Base-by-base conservation (phyloP, 2,888 invertebrate genomes). In the Taphrorychus bicolor region DNA sequence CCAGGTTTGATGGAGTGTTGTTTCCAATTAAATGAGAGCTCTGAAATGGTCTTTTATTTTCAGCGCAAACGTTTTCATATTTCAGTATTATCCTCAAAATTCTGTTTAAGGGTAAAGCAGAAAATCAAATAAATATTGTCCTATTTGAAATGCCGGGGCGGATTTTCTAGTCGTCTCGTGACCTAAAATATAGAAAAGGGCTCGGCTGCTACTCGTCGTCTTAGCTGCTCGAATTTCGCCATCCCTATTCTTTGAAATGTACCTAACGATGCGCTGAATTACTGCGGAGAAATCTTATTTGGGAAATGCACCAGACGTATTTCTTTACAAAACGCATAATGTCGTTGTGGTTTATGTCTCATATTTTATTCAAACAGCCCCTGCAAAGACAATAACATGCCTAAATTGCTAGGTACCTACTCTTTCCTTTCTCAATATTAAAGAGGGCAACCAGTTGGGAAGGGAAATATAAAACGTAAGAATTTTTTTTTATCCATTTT, bases 221-320 rank as follows among this genome's bases (percentile, higher is more conserved):
- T 63, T 63, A 56, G 58, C 58, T 42, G 54, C 23, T 61, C 32
- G 61, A 54, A 61, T 54, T 54, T 61, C 54, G 51, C 9, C 21
- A 24, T 32, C 32, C 11, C 42, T 23, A 64, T 58, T 64, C 64
- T 64, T 64, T 64, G 52, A 64, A 58, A 64, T 64, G 58, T 58
- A 52, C 40, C 58, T 58, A 64, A 64, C 41, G 58, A 23, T 64
- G 58, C 58, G 52, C 51, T 58, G 42, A 19, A 58, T 64, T 64
- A 64, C 58, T 58, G 22, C 58, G n/a, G 17, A 14, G 58, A 18
- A 64, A 64, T 64, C 64, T 52, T 64, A 58, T 64, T 57, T 58
- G 64, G 17, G 57, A 64, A 56, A 58, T 58, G 52, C 58, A 58
- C 24, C 49, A 64, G 58, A 49, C 64, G 48, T 61, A 61, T 61